Conservation (phyloP, 2,113 vertebrate species). For the Trachemys scripta region DNA sequence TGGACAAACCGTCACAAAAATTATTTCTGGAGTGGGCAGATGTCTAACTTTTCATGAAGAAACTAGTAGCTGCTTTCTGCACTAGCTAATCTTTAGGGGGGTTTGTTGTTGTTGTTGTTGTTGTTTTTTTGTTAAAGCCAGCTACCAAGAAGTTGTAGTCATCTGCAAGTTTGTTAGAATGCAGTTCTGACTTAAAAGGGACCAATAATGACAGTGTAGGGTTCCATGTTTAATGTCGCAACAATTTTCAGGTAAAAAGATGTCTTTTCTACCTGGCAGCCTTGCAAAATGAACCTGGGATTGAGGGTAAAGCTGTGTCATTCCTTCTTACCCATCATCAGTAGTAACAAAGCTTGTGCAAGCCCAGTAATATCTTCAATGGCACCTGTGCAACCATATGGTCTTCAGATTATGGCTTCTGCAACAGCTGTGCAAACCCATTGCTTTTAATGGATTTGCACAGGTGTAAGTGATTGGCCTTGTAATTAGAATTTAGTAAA, state of each 20-base stretch:
- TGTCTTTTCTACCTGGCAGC: not conserved
- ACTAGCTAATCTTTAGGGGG: not conserved
- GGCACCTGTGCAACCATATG: not conserved
- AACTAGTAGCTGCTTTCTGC: not conserved
- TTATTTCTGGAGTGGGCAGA: not conserved
- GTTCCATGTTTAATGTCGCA: not conserved
- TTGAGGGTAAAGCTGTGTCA: not conserved
- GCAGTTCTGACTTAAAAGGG: not conserved
- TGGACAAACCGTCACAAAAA: fast-evolving
- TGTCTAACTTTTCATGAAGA: not conserved
- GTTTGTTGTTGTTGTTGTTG: too few relatives aligned
- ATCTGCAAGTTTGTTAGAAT: not conserved
- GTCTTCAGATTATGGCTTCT: not conserved
- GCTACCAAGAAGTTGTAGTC: not conserved
- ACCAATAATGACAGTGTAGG: not conserved
- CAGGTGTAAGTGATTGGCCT: not conserved
- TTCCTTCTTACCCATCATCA: not conserved
- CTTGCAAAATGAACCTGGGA: not conserved
- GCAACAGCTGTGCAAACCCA: too few relatives aligned
- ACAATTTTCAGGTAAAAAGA: not conserved
- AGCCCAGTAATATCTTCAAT: too few relatives aligned
- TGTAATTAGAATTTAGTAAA: not conserved
- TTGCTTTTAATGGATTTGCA: not conserved
- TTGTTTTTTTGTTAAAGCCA: not conserved
- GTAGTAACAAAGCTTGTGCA: not conserved